These are phyloP conservation scores for Spongilla lacustris DNA, from an alignment of 37 sponge, comb jelly and placozoan species.

Conservation along the genomic window DNA sequence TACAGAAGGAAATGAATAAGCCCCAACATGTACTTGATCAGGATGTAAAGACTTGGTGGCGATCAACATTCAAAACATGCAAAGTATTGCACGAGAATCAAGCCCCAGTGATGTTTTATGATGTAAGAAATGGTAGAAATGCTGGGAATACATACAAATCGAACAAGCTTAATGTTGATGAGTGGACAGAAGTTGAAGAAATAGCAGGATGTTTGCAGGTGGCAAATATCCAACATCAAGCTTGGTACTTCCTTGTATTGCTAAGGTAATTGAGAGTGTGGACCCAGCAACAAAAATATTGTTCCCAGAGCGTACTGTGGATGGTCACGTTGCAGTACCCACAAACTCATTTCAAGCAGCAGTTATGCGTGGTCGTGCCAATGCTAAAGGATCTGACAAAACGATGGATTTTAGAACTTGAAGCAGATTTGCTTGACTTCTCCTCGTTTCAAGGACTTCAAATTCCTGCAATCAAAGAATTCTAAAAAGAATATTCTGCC, in stretches of 20 bases:
- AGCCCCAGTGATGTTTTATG: no score
- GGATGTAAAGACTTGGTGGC: no score
- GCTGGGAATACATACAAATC: no score
- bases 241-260: background rate
- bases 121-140: no score
- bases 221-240: no score
- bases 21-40: no score
- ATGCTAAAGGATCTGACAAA: background rate
- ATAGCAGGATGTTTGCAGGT: no score
- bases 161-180: no score
- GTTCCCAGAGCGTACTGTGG: background rate
- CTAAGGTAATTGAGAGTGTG: background rate
- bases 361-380: background rate
- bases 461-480: slow-evolving; percentile 1
- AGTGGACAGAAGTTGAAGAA: no score
- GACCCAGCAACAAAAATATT: background rate
- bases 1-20: no score
- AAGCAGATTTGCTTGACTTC: background rate
- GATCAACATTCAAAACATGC: no score
- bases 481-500: background rate
- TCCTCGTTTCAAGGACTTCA: background rate
- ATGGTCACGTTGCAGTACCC: background rate
- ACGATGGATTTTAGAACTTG: background rate
- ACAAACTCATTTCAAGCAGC: background rate
- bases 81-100: no score